Percentiles rank a stretch among this genome's conserved stretches.
These are phyloP conservation scores for Pomatorhinus ruficollis DNA, from an alignment of 2,113 vertebrate species.

Conservation along the genomic window DNA sequence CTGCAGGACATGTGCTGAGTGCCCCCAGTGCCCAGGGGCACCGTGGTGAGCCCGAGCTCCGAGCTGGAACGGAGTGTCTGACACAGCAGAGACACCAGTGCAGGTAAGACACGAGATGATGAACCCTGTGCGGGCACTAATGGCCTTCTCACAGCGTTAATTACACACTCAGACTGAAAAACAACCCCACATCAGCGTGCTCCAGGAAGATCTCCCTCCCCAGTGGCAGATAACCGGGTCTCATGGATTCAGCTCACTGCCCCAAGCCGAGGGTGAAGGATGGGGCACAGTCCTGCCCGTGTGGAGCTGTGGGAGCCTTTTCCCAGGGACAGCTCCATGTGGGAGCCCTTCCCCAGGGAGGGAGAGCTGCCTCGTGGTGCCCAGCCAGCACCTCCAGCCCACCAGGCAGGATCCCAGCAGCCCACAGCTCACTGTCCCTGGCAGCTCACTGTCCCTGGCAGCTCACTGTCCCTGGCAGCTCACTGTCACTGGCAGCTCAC, in stretches of 20 bases:
- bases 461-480: no score
- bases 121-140: neutral
- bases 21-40: neutral
- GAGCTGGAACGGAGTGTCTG: neutral
- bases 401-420: rapidly evolving
- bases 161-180: neutral
- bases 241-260: neutral
- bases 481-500: no score
- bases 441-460: no score
- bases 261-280: neutral
- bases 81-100: neutral
- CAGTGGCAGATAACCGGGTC: neutral
- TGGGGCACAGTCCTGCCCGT: rapidly evolving
- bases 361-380: neutral
- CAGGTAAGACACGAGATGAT: neutral
- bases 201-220: neutral
- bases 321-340: no score
- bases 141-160: neutral
- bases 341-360: neutral
- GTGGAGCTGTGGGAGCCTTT: neutral
- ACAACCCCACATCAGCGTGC: neutral
- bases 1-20: neutral
- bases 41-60: rapidly evolving
- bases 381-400: neutral
- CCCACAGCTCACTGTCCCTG: neutral